These are phyloP conservation scores for Mythimna pallens DNA, from an alignment of 2,888 invertebrate genomes.

Conservation along the genomic window DNA sequence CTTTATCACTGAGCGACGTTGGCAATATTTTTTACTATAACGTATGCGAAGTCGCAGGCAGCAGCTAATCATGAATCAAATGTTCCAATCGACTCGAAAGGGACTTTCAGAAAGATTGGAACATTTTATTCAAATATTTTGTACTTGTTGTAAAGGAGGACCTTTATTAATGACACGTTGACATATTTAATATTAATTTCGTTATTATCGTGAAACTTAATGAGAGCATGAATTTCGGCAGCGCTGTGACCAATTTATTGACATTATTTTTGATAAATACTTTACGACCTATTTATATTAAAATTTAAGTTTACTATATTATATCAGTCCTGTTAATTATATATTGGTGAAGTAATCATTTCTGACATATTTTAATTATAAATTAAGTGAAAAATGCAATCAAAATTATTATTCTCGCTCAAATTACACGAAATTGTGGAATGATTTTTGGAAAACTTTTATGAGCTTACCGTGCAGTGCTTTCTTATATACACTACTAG, in stretches of 20 bases:
- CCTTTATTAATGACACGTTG: background rate
- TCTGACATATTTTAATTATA: background rate
- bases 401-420: background rate
- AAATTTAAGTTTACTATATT: background rate
- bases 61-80: too few relatives aligned
- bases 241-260: background rate
- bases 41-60: too few relatives aligned
- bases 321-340: conserved; percentile 10
- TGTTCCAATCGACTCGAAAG: too few relatives aligned
- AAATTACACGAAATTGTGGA: background rate
- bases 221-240: conserved; percentile 22
- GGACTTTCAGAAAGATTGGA: too few relatives aligned
- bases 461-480: too few relatives aligned
- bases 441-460: background rate
- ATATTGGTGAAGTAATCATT: background rate
- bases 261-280: conserved; percentile 5
- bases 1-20: too few relatives aligned
- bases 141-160: background rate
- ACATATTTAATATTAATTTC: conserved; percentile 9
- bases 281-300: conserved; percentile 3
- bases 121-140: conserved; percentile 6
- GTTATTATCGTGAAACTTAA: conserved; percentile 9
- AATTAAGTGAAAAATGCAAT: too few relatives aligned
- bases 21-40: too few relatives aligned
- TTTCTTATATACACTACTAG: too few relatives aligned